A percentile compares a stretch with the other conserved stretches of the same genome.
These are phyloP conservation scores for Ischnus inquisitorius DNA, from an alignment of 2,888 invertebrate genomes.

Conservation along the genomic window DNA sequence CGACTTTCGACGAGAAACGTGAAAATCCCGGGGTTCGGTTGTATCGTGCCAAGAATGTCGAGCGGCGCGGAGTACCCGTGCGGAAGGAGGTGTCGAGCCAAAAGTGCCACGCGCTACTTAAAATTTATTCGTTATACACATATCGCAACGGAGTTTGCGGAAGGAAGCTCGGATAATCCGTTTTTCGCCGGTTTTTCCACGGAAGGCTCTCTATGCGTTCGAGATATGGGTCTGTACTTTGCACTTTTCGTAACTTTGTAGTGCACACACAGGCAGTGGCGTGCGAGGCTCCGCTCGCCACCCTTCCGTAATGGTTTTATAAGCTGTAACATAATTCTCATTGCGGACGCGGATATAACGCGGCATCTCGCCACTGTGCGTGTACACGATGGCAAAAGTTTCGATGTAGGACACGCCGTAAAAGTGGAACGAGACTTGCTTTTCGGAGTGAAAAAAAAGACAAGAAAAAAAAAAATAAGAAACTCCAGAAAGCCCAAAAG, in stretches of 20 bases:
- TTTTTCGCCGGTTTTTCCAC: not conserved
- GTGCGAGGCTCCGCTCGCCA: not conserved
- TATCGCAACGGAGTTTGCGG: conserved; percentile 1
- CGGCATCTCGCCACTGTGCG: not conserved
- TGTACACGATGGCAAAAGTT: not conserved
- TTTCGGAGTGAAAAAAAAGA: not conserved
- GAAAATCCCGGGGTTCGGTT: not conserved
- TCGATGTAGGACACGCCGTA: conserved; percentile 4
- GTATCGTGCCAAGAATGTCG: not conserved
- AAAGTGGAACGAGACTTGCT: not conserved
- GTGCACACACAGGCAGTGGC: not conserved
- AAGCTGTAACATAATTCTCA: conserved; percentile 15
- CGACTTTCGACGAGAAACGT: no score
- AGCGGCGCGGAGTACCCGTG: not conserved
- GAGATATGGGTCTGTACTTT: not conserved
- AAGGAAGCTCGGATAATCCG: not conserved
- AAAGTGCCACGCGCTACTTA: not conserved
- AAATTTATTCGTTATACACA: not conserved
- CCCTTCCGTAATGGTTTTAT: not conserved
- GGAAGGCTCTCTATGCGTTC: not conserved
- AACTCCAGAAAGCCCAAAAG: not conserved
- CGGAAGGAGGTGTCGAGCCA: not conserved
- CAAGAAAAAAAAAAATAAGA: not conserved
- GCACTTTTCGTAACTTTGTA: conserved; percentile 4
- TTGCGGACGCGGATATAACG: not conserved